Conservation (phyloP, 2,113 vertebrate species). For the Gavia stellata region DNA sequence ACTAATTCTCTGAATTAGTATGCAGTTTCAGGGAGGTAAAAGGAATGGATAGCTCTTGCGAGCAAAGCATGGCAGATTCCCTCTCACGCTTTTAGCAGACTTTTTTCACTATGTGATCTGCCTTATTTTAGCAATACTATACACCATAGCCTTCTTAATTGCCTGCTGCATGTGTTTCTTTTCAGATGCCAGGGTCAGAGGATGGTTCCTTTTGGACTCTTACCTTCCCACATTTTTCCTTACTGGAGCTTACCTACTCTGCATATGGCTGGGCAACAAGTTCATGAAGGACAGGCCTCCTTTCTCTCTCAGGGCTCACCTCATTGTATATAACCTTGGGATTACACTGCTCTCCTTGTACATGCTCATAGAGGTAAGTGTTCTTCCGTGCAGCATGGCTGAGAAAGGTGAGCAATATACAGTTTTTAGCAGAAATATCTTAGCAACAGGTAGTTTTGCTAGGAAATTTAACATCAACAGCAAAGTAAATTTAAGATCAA, state of each 20-base stretch:
- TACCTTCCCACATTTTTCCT: slow-evolving; percentile 82
- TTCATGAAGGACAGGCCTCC: slow-evolving; percentile 82
- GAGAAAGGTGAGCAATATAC: background rate
- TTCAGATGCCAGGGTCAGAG: slow-evolving; percentile 83
- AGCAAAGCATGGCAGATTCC: background rate
- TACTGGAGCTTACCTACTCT: slow-evolving; percentile 77
- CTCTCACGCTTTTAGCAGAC: background rate
- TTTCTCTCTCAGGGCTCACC: slow-evolving; percentile 77
- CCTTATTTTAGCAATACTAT: background rate
- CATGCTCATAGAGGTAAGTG: slow-evolving; percentile 84
- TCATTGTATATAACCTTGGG: slow-evolving; percentile 82
- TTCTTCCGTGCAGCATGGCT: fast-evolving
- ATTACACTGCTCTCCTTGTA: slow-evolving; percentile 85
- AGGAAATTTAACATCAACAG: background rate
- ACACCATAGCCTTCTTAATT: background rate
- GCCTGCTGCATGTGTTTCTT: background rate
- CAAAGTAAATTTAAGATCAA: background rate
- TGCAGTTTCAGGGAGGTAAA: background rate
- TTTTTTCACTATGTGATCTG: background rate
- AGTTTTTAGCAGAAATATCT: background rate
- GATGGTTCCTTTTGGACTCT: slow-evolving; percentile 87
- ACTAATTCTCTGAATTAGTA: background rate
- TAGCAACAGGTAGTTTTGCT: background rate
- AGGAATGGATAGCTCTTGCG: background rate
- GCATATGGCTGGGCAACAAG: slow-evolving; percentile 79